phyloP scores from a whole-genome alignment of 2,113 vertebrate genomes.

The Cebus imitator region DNA sequence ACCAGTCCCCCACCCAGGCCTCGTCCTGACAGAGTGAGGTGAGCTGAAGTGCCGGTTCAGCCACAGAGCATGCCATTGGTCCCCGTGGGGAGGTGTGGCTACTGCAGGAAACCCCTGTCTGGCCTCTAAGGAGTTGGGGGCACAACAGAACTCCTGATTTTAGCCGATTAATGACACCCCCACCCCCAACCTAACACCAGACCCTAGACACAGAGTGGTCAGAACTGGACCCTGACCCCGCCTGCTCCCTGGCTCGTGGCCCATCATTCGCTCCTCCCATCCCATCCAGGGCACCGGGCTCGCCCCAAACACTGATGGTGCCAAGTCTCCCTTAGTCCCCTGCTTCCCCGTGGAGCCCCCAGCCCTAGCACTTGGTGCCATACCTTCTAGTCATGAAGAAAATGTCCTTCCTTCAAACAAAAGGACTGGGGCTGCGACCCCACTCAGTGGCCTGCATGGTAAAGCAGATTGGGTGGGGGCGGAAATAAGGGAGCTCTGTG shows the following conservation, averaged over 20 bases:
- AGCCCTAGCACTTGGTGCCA: not conserved
- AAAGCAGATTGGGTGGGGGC: rapidly evolving
- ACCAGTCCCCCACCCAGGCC: not conserved
- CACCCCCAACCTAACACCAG: not conserved
- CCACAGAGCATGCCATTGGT: not conserved
- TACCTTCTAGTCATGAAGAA: not conserved
- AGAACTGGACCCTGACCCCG: not conserved
- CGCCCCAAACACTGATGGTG: not conserved
- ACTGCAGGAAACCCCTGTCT: not conserved
- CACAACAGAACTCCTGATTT: not conserved
- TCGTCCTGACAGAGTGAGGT: not conserved
- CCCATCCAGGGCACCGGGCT: not conserved
- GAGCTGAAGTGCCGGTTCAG: not conserved
- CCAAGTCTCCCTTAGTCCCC: not conserved
- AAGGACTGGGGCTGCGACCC: not conserved
- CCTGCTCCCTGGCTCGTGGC: not conserved
- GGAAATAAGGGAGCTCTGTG: no score
- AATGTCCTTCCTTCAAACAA: not conserved
- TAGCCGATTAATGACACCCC: not conserved
- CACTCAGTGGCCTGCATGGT: no score
- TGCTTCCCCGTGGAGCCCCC: not conserved
- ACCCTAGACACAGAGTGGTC: not conserved
- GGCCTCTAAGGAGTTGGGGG: not conserved
- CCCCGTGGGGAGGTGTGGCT: not conserved
- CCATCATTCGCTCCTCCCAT: no score